Percentiles rank a stretch among this genome's conserved stretches.
These are phyloP conservation scores for Setophaga kirtlandii DNA, from an alignment of 2,113 vertebrate genomes.

Conservation along the genomic window DNA sequence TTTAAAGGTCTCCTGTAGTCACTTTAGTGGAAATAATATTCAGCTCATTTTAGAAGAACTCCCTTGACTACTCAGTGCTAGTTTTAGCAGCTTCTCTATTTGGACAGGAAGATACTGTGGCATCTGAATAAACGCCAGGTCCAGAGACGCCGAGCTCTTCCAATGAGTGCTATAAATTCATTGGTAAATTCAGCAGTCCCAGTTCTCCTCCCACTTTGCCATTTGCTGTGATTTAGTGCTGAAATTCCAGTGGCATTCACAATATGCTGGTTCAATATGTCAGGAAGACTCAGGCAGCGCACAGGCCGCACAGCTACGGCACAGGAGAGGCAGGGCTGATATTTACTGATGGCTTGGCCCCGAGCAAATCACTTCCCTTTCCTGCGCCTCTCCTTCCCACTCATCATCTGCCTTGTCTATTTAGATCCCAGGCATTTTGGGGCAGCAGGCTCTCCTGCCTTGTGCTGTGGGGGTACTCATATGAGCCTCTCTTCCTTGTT, in stretches of 20 bases:
- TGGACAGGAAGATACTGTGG: background rate
- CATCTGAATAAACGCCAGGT: constrained; percentile 14
- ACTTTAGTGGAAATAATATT: constrained; percentile 23
- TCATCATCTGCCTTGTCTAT: constrained; percentile 45
- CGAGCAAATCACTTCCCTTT: constrained; percentile 34
- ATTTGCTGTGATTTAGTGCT: constrained; percentile 30
- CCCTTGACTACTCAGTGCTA: constrained; percentile 2
- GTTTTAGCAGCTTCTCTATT: constrained; percentile 17
- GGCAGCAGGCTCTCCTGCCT: background rate
- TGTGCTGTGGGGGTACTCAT: background rate
- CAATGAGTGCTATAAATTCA: background rate
- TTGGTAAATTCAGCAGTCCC: constrained; percentile 8
- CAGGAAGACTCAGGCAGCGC: constrained; percentile 8
- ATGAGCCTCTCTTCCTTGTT: background rate
- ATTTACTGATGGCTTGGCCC: constrained; percentile 50
- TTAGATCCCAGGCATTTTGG: constrained; percentile 5
- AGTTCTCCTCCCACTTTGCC: constrained; percentile 29
- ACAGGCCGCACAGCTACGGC: background rate
- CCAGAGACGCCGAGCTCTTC: background rate
- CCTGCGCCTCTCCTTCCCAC: background rate
- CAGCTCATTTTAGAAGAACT: constrained; percentile 3
- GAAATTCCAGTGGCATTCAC: constrained; percentile 39
- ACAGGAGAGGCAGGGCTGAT: constrained; percentile 36
- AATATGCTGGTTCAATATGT: constrained; percentile 55
- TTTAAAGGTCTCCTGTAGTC: constrained; percentile 51